A percentile compares a stretch with the other conserved stretches of the same genome.
Evolutionary conservation across 2,113 vertebrate genomes (phyloP).

Genomic region (Apteryx owenii): DNA sequence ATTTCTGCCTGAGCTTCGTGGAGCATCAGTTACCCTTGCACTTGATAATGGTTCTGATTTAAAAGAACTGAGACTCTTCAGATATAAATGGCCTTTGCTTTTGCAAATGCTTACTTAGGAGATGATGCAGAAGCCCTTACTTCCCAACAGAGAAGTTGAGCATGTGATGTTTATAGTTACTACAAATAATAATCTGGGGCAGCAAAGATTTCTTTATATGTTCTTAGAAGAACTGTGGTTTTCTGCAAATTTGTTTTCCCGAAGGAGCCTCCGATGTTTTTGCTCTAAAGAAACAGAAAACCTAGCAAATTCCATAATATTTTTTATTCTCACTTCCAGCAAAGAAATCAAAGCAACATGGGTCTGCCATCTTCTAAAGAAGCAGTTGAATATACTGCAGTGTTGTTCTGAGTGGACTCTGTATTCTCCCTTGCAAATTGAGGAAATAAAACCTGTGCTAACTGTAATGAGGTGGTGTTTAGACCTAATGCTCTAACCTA

Average conservation of each 20-base stretch:
- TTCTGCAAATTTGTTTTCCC: neutral
- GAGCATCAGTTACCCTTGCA: neutral
- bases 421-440: neutral
- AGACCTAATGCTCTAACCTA: neutral
- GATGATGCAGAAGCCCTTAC: neutral
- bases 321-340: neutral
- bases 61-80: neutral
- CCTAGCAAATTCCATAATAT: neutral
- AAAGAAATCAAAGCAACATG: neutral
- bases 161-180: neutral
- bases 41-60: neutral
- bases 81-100: neutral
- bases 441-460: neutral
- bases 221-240: neutral
- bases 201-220: neutral
- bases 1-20: neutral
- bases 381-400: neutral
- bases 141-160: neutral
- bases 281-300: neutral
- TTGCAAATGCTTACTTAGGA: neutral
- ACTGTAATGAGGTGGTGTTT: neutral
- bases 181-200: neutral
- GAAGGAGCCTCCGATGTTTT: neutral
- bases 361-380: neutral
- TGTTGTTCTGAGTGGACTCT: neutral